Evolutionary conservation across 1,140 invertebrate genomes (phyloP).

Genomic region (Aphelenchoides avenae): DNA sequence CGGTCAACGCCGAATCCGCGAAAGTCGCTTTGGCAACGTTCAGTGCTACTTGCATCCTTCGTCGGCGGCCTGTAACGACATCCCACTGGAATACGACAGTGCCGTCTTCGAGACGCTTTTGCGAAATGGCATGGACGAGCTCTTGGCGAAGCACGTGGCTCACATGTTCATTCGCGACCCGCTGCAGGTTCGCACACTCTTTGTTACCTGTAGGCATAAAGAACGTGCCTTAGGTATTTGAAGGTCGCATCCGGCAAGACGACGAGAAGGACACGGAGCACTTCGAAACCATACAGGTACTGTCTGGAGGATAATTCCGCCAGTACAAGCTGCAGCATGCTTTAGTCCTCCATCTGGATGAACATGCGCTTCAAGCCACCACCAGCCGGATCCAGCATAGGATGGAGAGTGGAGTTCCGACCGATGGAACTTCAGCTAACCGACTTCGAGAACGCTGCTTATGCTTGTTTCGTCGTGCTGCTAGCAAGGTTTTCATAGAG

Average conservation of each 20-base stretch:
- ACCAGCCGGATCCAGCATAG: constrained; percentile 73
- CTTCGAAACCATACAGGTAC: constrained; percentile 98
- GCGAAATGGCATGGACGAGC: constrained; percentile 67
- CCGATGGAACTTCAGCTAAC: constrained; percentile 94
- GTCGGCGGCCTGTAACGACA: constrained; percentile 84
- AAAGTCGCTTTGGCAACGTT: constrained; percentile 95
- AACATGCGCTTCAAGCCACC: constrained; percentile 92
- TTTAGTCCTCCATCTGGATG: constrained; percentile 99
- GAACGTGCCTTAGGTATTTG: constrained; percentile 70
- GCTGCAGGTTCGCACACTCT: constrained; percentile 65
- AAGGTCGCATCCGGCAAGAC: constrained; percentile 89
- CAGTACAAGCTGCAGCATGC: too few species aligned
- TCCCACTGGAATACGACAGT: constrained; percentile 79
- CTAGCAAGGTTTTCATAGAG: constrained; percentile 83
- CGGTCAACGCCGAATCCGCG: too few species aligned
- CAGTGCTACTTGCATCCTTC: constrained; percentile 87
- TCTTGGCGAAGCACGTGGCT: constrained; percentile 86
- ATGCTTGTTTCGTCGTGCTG: constrained; percentile 94
- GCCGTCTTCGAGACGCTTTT: constrained; percentile 75
- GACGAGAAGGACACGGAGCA: constrained; percentile 91
- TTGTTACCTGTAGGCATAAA: neutral
- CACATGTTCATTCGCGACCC: constrained; percentile 98
- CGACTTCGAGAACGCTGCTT: constrained; percentile 98
- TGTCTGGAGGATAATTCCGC: too few species aligned
- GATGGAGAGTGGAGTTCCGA: constrained; percentile 98